These are phyloP conservation scores for Andrena marginata DNA, from an alignment of 2,888 invertebrate species.

Conservation along the genomic window DNA sequence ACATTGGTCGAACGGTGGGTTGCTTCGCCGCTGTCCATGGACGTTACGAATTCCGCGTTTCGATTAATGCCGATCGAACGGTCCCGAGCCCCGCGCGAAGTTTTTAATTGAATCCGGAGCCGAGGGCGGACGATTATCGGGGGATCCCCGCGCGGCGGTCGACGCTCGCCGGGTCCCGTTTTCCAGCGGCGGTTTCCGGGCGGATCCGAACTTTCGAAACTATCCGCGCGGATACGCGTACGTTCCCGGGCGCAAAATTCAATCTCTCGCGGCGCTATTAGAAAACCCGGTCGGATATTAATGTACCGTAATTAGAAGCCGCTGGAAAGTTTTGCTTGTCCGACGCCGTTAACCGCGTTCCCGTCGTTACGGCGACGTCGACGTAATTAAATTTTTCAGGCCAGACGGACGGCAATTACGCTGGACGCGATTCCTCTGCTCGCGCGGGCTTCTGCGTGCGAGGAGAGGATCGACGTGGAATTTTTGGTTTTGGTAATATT, in stretches of 20 bases:
- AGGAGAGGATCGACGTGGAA: background rate
- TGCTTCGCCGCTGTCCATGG: background rate
- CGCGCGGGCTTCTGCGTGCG: background rate
- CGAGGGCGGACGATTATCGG: constrained; percentile 15
- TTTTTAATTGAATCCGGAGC: constrained; percentile 26
- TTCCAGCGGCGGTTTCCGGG: background rate
- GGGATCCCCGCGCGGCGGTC: background rate
- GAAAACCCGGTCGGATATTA: constrained; percentile 43
- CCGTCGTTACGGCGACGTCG: constrained; percentile 44
- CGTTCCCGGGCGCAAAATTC: constrained; percentile 47
- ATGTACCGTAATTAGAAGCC: constrained; percentile 57
- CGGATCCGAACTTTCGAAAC: background rate
- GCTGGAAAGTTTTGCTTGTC: constrained; percentile 44
- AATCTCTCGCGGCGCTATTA: constrained; percentile 49
- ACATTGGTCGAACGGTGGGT: background rate
- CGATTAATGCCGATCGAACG: background rate
- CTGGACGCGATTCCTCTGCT: constrained; percentile 17
- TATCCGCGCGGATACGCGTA: constrained; percentile 8
- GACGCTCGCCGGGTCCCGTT: constrained; percentile 4
- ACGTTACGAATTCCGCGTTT: background rate
- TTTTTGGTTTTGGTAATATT: background rate
- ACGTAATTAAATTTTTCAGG: constrained; percentile 55
- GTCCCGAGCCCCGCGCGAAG: background rate
- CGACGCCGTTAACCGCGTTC: constrained; percentile 38
- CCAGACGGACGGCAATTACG: constrained; percentile 43